A percentile compares a stretch with the other conserved stretches of the same genome.
Evolutionary conservation across 92 coral and sea anemone species (phyloP).

Genomic region (Isaurus tuberculatus): DNA sequence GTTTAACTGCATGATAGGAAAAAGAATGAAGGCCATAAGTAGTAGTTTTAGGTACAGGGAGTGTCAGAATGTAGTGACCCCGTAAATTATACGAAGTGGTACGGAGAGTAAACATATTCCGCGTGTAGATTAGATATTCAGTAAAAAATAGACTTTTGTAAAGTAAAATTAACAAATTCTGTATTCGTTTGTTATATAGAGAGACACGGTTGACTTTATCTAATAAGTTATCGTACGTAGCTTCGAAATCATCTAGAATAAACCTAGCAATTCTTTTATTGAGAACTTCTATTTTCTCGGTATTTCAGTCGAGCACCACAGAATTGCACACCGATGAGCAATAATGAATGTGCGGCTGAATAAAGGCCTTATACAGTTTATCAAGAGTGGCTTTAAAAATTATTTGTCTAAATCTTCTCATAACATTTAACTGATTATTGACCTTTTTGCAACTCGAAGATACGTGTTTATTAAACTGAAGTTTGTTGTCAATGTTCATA

Average conservation of each 20-base stretch:
- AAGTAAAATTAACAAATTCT: too few species aligned
- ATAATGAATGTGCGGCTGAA: constrained; percentile 27
- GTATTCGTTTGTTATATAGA: background rate
- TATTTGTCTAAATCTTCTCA: constrained; percentile 18
- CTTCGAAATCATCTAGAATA: background rate
- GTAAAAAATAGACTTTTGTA: too few species aligned
- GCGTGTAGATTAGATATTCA: background rate
- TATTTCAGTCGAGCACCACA: too few species aligned
- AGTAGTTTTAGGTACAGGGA: background rate
- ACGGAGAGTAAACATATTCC: constrained; percentile 6
- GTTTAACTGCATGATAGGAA: too few species aligned
- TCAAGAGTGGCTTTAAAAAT: constrained; percentile 17
- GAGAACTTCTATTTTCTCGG: too few species aligned
- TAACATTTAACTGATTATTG: constrained; percentile 42
- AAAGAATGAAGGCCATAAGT: too few species aligned
- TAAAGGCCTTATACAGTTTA: constrained; percentile 38
- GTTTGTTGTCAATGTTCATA: constrained; percentile 15
- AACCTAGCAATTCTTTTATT: background rate
- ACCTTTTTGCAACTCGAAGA: constrained; percentile 23
- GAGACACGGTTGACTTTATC: background rate
- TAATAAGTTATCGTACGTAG: background rate
- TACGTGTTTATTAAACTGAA: constrained; percentile 30
- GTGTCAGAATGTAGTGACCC: constrained; percentile 9
- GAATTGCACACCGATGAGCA: too few species aligned
- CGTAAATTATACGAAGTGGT: background rate